Base-by-base conservation (phyloP, 2,888 invertebrate species). In the Lamellibrachia satsuma region DNA sequence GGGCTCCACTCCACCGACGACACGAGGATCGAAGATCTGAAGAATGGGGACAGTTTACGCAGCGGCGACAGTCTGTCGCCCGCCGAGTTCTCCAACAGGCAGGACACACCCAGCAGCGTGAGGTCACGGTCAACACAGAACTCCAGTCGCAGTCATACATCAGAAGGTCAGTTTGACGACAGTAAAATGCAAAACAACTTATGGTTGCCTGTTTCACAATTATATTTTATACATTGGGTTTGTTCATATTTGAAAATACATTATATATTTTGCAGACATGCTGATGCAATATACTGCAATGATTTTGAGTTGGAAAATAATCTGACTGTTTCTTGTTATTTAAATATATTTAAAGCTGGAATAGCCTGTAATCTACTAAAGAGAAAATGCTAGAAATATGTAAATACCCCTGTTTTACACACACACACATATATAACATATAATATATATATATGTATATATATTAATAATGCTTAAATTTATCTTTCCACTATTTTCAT, bases 101-200 rank as follows among this genome's bases (percentile, higher is more conserved):
- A 94, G 92, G 94, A 94, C 90, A 94, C 94, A 51, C 94, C 94
- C n/a, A 93, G 93, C 90, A 94, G 94, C 90, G 92, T 94, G 51
- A 93, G 94, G 55, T 94, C 94, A 22, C 92, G 92, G 52, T 93
- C 93, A 39, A 93, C 93, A 90, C 94, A 94, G 91, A 92, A 93
- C 93, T 94, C 94, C 9, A 93, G 93, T 75, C 93, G 91, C 51
- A 94, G 93, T 92, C 94, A 93, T 91, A 93, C 93, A 75, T 94
- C 94, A 90, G 94, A 94, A 93, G 93, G 94, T 94, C 75, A 90
- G 93, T 39, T 52, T 51, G n/a, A 11, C 55, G 57, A 52, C 15
- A 52, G 27, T 52, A 15, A 2, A 52, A 15, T 52, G n/a, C 11
- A 52, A 6, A 15, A 52, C n/a, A 52, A 91, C 6, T 15, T 7